Evolutionary conservation across 2,113 vertebrate genomes (phyloP).

Genomic region (Noturus placidus): DNA sequence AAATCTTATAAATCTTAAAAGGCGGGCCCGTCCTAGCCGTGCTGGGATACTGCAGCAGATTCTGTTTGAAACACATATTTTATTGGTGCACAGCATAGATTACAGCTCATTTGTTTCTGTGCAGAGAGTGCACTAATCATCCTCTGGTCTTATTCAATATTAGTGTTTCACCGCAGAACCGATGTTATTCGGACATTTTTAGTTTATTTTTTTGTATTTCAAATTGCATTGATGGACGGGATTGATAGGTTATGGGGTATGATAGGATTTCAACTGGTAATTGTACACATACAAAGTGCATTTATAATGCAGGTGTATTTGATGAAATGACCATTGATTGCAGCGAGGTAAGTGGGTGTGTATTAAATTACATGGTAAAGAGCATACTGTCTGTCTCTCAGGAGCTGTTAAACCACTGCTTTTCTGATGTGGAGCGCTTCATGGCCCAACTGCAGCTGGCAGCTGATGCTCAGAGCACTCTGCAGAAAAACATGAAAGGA

Average conservation of each 20-base stretch:
- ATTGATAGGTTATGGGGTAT: not conserved
- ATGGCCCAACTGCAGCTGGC: conserved; percentile 78
- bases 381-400: conserved; percentile 48
- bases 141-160: not conserved
- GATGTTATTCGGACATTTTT: not conserved
- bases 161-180: not conserved
- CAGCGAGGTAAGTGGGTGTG: not conserved
- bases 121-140: not conserved
- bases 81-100: not conserved
- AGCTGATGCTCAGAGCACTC: conserved; percentile 74
- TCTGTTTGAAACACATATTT: not conserved
- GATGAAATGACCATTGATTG: not conserved
- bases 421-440: conserved; percentile 82
- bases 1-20: no score
- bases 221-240: not conserved
- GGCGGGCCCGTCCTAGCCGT: no score
- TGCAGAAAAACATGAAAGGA: conserved; percentile 72
- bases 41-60: not conserved
- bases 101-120: not conserved
- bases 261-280: not conserved
- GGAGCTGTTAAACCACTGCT: conserved; percentile 84
- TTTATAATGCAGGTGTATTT: not conserved
- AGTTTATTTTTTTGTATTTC: not conserved
- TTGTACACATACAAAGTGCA: conserved; percentile 7
- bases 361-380: not conserved